Conservation (phyloP, 2,113 vertebrate species). For the Struthidea cinerea region DNA sequence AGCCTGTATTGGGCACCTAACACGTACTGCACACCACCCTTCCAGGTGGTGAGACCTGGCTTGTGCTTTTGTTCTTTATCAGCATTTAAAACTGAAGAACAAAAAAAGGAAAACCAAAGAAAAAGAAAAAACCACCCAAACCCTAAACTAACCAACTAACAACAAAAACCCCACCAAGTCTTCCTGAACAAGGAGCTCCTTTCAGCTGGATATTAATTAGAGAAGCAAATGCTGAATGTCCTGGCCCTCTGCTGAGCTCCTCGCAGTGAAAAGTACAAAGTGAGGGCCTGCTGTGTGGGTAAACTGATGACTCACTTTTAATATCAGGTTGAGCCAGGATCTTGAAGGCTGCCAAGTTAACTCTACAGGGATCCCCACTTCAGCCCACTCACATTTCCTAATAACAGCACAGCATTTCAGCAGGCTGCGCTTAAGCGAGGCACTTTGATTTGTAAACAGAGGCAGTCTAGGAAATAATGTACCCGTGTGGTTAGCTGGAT, state of each 20-base stretch:
- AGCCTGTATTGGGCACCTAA: neutral
- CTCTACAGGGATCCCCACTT: conserved; percentile 77
- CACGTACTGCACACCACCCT: neutral
- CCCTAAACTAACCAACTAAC: neutral
- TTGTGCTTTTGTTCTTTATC: neutral
- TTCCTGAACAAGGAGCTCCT: conserved; percentile 53
- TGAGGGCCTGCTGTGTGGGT: conserved; percentile 74
- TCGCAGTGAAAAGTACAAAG: conserved; percentile 71
- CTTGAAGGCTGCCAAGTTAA: conserved; percentile 71
- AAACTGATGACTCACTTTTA: conserved; percentile 82
- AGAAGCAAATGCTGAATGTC: conserved; percentile 49
- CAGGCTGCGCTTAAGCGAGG: conserved; percentile 42
- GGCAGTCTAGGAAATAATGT: conserved; percentile 37
- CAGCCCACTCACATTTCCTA: conserved; percentile 81
- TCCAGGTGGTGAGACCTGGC: neutral
- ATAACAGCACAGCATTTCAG: conserved; percentile 68
- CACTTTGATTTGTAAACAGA: conserved; percentile 75
- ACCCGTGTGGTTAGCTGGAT: neutral
- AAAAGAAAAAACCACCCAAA: neutral
- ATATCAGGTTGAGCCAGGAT: conserved; percentile 78
- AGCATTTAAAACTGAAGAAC: neutral
- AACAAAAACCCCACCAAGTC: neutral
- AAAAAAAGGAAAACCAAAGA: neutral
- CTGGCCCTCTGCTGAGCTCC: conserved; percentile 44
- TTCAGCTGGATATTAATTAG: conserved; percentile 69